Evolutionary conservation across 1,140 invertebrate species (phyloP).

Genomic region (Scaptomyza montana): DNA sequence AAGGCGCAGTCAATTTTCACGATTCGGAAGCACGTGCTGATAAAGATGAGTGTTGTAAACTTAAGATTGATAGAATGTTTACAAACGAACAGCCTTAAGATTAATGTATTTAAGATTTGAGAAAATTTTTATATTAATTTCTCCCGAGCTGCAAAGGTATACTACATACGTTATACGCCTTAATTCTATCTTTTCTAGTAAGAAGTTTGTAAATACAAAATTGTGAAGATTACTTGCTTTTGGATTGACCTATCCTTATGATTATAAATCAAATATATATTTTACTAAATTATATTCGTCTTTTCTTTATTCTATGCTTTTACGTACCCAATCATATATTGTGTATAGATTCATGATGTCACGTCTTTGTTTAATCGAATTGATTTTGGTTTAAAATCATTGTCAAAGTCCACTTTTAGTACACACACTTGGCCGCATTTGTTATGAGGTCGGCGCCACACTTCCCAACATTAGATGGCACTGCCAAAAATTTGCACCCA

Average conservation of each 20-base stretch:
- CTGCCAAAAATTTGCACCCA: neutral
- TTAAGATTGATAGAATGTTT: neutral
- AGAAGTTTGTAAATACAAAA: too few relatives aligned
- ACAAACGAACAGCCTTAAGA: too few relatives aligned
- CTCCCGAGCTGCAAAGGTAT: too few relatives aligned
- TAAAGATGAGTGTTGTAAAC: conserved; percentile 13
- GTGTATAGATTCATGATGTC: conserved; percentile 77
- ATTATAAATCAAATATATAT: too few relatives aligned
- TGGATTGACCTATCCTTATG: too few relatives aligned
- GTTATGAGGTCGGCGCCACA: neutral
- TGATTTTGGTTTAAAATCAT: conserved; percentile 18
- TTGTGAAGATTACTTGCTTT: too few relatives aligned
- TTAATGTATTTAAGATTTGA: too few relatives aligned
- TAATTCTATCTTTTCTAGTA: too few relatives aligned
- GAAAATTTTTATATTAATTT: too few relatives aligned
- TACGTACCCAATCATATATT: conserved; percentile 81
- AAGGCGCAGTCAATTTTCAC: conserved; percentile 28
- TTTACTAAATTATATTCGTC: neutral
- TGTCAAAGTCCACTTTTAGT: conserved; percentile 20
- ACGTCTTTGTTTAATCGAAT: conserved; percentile 7
- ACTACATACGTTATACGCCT: too few relatives aligned
- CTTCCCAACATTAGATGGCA: neutral
- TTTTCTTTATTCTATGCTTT: conserved; percentile 1
- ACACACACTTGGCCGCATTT: conserved; percentile 41
- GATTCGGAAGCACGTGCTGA: conserved; percentile 7